Evolutionary conservation across 2,888 invertebrate species (phyloP).

Genomic region (Eledona agricola): DNA sequence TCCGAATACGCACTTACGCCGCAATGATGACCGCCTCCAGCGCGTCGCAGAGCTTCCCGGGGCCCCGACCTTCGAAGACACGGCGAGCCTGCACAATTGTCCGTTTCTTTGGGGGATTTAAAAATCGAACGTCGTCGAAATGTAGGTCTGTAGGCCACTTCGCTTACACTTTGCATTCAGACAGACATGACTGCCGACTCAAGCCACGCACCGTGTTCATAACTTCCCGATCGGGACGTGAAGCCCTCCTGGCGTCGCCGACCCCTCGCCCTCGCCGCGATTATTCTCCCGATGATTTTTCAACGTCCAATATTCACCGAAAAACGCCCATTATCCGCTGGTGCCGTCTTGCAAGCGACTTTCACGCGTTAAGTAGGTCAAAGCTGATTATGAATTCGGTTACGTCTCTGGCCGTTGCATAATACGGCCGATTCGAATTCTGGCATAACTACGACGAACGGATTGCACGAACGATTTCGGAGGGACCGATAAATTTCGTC

Average conservation of each 20-base stretch:
- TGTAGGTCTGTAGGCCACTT: conserved; percentile 92
- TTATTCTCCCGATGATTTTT: conserved; percentile 6
- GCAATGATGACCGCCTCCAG: conserved; percentile 62
- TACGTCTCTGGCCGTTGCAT: conserved; percentile 51
- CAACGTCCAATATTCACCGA: background rate
- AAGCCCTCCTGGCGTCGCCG: conserved; percentile 39
- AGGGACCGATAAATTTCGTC: conserved; percentile 8
- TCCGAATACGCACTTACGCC: conserved; percentile 61
- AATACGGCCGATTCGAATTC: conserved; percentile 48
- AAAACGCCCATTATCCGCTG: conserved; percentile 7
- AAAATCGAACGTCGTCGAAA: conserved; percentile 74
- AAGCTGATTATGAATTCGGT: conserved; percentile 52
- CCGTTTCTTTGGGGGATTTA: conserved; percentile 64
- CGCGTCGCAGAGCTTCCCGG: conserved; percentile 61
- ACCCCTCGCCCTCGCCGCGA: conserved; percentile 2
- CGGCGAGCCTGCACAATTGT: conserved; percentile 63
- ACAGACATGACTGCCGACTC: conserved; percentile 76
- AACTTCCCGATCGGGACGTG: conserved; percentile 57
- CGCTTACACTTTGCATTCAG: conserved; percentile 84
- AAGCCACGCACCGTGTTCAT: conserved; percentile 74
- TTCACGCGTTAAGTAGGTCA: conserved; percentile 58
- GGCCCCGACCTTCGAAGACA: conserved; percentile 63
- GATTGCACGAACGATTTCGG: conserved; percentile 6
- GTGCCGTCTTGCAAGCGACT: conserved; percentile 46
- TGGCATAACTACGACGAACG: conserved; percentile 27